Evolutionary conservation across 2,888 invertebrate genomes (phyloP), one percentile per base, ranked within the genome.

Genomic region (Stomorhina lunata): DNA sequence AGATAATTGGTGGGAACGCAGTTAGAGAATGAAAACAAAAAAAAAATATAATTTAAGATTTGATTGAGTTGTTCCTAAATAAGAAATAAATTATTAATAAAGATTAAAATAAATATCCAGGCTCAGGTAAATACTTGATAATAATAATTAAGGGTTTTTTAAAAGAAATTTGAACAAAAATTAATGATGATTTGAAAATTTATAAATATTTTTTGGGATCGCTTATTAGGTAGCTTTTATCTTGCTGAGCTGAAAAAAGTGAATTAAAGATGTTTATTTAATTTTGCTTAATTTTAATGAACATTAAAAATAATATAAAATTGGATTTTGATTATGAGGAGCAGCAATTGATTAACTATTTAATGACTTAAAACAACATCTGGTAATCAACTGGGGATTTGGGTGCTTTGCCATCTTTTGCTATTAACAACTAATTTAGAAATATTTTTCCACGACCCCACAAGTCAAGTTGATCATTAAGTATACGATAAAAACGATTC

Each of bases 381-480:
- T 22, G 45, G 20, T 32, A 65, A 75, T 65, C 40, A 25, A 45
- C 7, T 20, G 37, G n/a, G 43, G 5, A 37, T 40, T n/a, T n/a
- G n/a, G n/a, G n/a, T 55, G 15, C 0, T 50, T 15, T 59, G 20
- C 4, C 1, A 5, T 27, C 22, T 7, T n/a, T n/a, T 10, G 0
- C 6, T 22, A n/a, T 71, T 48, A 10, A 48, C 12, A 43, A 71
- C 27, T 22, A 57, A 59, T 75, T 50, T 40, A 25, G 59, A 15
- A 37, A 55, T 34, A 69, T 72, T 72, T 84, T 65, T 69, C 72
- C 81, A 81, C 79, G 81, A 84, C 72, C 77, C 61, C 55, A 72
- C 75, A 72, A 81, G 81, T 76, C 81, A 84, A 79, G 45, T 43
- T 27, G 34, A 29, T 43, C 63, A 82, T 79, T 71, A 75, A 69